A percentile compares a stretch with the other conserved stretches of the same genome.
These are phyloP conservation scores for Cyclopterus lumpus DNA, from an alignment of 2,797 vertebrate genomes.

Conservation along the genomic window DNA sequence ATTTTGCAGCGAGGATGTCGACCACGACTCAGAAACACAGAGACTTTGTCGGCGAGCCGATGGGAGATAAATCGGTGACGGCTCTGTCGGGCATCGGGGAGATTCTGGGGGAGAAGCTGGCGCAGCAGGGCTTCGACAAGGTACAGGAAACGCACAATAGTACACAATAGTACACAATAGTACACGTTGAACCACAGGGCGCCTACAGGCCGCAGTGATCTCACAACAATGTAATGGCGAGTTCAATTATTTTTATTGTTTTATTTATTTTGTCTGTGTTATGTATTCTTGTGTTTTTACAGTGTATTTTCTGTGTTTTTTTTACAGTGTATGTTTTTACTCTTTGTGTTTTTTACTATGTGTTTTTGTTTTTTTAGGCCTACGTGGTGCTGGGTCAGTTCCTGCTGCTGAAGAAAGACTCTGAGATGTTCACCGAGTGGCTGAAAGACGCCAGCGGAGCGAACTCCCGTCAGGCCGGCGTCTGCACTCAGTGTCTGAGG, in stretches of 20 bases:
- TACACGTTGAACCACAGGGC: not conserved
- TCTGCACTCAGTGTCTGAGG: constrained; percentile 75
- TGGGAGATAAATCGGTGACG: constrained; percentile 78
- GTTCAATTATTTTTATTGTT: too few relatives aligned
- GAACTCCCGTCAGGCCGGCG: constrained; percentile 64
- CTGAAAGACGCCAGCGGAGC: constrained; percentile 75
- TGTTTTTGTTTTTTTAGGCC: constrained; percentile 50
- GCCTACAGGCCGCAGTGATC: too few relatives aligned
- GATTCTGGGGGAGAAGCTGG: constrained; percentile 74
- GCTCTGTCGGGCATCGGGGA: constrained; percentile 77
- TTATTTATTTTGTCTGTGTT: too few relatives aligned
- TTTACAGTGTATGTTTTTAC: too few relatives aligned
- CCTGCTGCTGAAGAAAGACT: constrained; percentile 76
- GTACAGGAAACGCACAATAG: constrained; percentile 36
- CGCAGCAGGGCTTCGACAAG: constrained; percentile 78
- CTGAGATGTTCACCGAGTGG: constrained; percentile 78
- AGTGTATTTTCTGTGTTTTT: too few relatives aligned
- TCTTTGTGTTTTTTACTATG: not conserved
- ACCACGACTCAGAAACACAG: constrained; percentile 79
- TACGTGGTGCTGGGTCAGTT: constrained; percentile 79
- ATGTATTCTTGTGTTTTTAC: too few relatives aligned
- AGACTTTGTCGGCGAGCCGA: constrained; percentile 80
- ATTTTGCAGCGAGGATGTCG: constrained; percentile 57
- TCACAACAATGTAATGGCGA: too few relatives aligned
- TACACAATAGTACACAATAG: not conserved